These are phyloP conservation scores for Melopsittacus undulatus DNA, from an alignment of 2,797 vertebrate species.

Conservation along the genomic window DNA sequence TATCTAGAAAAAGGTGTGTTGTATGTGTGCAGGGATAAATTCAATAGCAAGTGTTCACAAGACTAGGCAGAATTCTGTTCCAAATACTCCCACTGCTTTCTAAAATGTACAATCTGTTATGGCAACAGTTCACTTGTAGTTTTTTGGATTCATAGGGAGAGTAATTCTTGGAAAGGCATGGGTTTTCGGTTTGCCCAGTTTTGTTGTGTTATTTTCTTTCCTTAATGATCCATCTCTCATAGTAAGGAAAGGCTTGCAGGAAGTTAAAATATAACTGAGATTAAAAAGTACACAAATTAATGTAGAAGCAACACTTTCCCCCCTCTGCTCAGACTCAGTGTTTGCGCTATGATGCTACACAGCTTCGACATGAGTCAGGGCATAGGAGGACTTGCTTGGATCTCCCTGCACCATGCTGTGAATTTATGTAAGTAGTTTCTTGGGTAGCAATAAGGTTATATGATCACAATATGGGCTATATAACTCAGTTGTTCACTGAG, in stretches of 20 bases:
- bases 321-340: not conserved
- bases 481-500: not conserved
- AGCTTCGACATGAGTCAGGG: not conserved
- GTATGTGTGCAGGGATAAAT: not conserved
- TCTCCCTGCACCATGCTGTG: not conserved
- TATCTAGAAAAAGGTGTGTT: not conserved
- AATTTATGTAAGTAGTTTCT: not conserved
- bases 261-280: not conserved
- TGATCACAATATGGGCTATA: not conserved
- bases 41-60: not conserved
- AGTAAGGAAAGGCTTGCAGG: not conserved
- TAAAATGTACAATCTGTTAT: not conserved
- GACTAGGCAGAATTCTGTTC: not conserved
- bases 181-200: not conserved
- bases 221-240: not conserved
- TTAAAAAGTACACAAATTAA: not conserved
- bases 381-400: not conserved
- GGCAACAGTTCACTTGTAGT: accelerated
- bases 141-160: not conserved
- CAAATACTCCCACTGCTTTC: not conserved
- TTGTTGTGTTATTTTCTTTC: not conserved
- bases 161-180: not conserved
- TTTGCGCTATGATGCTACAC: not conserved
- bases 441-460: not conserved
- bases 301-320: not conserved